Evolutionary conservation across 1,140 invertebrate genomes (phyloP), one percentile per base, ranked within the genome.

Genomic region (Sminthurinus signatus): DNA sequence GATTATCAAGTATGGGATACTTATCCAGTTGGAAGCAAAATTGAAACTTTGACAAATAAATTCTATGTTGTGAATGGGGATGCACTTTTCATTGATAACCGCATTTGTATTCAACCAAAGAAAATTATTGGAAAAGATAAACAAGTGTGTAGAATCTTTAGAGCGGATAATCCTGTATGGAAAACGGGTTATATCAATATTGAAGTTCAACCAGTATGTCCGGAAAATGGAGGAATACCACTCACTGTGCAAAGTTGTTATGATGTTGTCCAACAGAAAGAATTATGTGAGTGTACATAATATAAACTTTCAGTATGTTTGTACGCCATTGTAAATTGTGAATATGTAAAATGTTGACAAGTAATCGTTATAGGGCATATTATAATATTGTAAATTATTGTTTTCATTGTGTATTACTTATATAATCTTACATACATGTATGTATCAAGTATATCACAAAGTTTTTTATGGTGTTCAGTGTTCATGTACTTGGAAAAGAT

Each of bases 1-100:
- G 54, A 64, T 39, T 57, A 44, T n/a, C 54, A 29, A 29, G 36
- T 27, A 10, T 57, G 54, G 52, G 36, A 56, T 12, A 55, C 62
- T n/a, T 36, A 21, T 28, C 8, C 3, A 25, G 2, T 64, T 3
- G 54, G 54, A 25, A 21, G 2, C 8, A 29, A 31, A 12, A 42
- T 39, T 5, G 39, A 21, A n/a, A 64, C 54, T n/a, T 2, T 8
- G 10, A 25, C 52, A 17, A 44, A 48, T 21, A 46, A 55, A 10
- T 64, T 64, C 43, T 57, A 64, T 25, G 44, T 28, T 32, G 29
- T 64, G 29, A 64, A 64, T 39, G 62, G 62, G 10, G 14, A 44
- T 23, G 27, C 39, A 25, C 46, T n/a, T 43, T 27, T 25, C 43
- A 17, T 19, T 29, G 17, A 14, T 21, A 27, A 64, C 39, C 29